Base-by-base conservation (phyloP, 1,140 invertebrate genomes). In the Bombus cullumanus region DNA sequence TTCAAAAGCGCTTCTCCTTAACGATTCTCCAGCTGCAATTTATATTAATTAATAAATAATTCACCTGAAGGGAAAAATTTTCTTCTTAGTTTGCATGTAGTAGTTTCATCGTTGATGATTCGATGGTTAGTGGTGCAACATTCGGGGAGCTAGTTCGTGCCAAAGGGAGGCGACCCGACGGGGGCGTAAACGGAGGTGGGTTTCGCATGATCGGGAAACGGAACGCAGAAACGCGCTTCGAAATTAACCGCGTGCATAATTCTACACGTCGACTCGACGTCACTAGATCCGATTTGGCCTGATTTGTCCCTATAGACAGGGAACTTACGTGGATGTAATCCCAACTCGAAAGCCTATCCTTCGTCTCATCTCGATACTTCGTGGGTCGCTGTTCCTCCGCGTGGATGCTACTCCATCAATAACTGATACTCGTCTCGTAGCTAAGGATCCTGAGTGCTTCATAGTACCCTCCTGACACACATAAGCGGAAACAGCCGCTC, bases 341-440 rank as follows among this genome's bases (percentile, higher is more conserved):
- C 76, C 34, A 25, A 31, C 25, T 41, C 22, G 59, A n/a, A 62
- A 37, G 68, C 39, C 39, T 85, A 59, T 66, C 84, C 53, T 72
- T 39, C 77, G 83, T 75, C 78, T 86, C 75, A 68, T 85, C 79
- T 79, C 47, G 75, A 86, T 62, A 81, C 80, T 75, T 57, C 73
- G 59, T 57, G 47, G 28, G 28, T 34, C 78, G 69, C 72, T 79
- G 41, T 53, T 31, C 59, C 75, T 41, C 37, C 47, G 77, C 41
- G 73, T 28, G 13, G 31, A 84, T 47, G 77, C 62, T 89, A 28
- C 59, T 74, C 89, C 89, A 92, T 92, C 92, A 90, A 92, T 91
- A 91, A 93, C 91, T 92, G 89, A 89, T 93, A 92, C 90, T 91
- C 89, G 86, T 85, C 90, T 93, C 91, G 84, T 81, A 73, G 62